These are phyloP conservation scores for Pituophis catenifer DNA, from an alignment of 2,113 vertebrate species.

Conservation along the genomic window DNA sequence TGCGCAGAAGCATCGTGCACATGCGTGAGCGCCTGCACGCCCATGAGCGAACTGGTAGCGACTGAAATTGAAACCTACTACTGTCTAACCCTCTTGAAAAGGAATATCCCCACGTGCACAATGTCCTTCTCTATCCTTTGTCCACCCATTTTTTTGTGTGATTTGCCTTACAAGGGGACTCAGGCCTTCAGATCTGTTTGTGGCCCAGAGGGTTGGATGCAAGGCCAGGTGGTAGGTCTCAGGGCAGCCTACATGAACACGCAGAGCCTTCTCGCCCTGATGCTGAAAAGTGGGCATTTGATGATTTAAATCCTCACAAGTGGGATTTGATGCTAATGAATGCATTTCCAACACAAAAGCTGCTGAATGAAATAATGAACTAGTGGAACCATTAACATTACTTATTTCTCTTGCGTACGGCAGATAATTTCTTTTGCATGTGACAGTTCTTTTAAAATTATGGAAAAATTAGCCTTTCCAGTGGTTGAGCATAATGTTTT, in stretches of 20 bases:
- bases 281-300: background rate
- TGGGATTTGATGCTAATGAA: background rate
- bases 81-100: background rate
- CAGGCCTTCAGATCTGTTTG: background rate
- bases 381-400: background rate
- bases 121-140: background rate
- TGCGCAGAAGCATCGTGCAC: too few relatives aligned
- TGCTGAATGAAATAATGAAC: background rate
- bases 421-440: background rate
- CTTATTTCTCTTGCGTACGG: background rate
- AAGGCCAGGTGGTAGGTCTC: background rate
- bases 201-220: background rate
- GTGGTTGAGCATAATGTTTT: background rate
- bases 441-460: constrained; percentile 3
- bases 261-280: background rate
- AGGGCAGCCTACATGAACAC: background rate
- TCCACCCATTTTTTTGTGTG: background rate
- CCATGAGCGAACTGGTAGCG: too few relatives aligned
- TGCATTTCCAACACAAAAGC: background rate
- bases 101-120: background rate
- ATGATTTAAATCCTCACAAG: background rate
- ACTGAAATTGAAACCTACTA: too few relatives aligned
- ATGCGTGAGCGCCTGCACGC: too few relatives aligned
- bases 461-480: background rate
- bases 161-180: background rate